These are phyloP conservation scores for Drosophila mettleri DNA, from an alignment of 2,888 invertebrate species.

Conservation along the genomic window DNA sequence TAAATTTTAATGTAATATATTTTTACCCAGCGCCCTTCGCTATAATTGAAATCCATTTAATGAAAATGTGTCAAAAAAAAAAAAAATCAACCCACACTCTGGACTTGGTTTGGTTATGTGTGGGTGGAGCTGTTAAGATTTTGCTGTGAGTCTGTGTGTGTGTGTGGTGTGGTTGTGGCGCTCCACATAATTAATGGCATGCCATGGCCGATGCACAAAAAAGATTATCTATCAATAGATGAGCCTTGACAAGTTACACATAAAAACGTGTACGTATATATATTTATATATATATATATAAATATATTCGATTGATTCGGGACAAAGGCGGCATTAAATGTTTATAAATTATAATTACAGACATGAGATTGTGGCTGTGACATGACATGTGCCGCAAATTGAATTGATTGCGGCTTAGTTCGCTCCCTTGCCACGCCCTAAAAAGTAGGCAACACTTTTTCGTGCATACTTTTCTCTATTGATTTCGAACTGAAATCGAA, in stretches of 20 bases:
- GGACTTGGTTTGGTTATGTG: background rate
- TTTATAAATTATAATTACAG: slow-evolving; percentile 76
- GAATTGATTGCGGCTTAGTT: slow-evolving; percentile 53
- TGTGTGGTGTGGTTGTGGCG: slow-evolving; percentile 7
- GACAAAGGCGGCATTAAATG: slow-evolving; percentile 68
- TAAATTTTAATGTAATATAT: slow-evolving; percentile 72
- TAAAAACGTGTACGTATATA: slow-evolving; percentile 20
- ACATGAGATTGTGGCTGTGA: slow-evolving; percentile 41
- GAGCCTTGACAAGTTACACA: slow-evolving; percentile 60
- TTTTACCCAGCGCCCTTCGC: slow-evolving; percentile 17
- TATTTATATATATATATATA: background rate
- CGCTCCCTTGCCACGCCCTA: background rate
- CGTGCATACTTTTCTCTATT: slow-evolving; percentile 22
- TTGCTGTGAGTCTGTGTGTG: slow-evolving; percentile 1
- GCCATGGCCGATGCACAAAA: slow-evolving; percentile 67
- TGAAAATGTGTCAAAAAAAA: slow-evolving; percentile 74
- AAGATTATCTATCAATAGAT: slow-evolving; percentile 81
- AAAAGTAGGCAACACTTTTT: slow-evolving; percentile 32
- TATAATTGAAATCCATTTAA: slow-evolving; percentile 80
- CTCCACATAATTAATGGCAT: slow-evolving; percentile 70
- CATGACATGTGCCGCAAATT: slow-evolving; percentile 60
- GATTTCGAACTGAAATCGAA: slow-evolving; percentile 59
- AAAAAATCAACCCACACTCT: slow-evolving; percentile 1
- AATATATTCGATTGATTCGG: slow-evolving; percentile 50
- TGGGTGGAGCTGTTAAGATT: slow-evolving; percentile 41